phyloP scores from a whole-genome alignment of 2,113 vertebrate genomes.

The Pyrgilauda ruficollis region DNA sequence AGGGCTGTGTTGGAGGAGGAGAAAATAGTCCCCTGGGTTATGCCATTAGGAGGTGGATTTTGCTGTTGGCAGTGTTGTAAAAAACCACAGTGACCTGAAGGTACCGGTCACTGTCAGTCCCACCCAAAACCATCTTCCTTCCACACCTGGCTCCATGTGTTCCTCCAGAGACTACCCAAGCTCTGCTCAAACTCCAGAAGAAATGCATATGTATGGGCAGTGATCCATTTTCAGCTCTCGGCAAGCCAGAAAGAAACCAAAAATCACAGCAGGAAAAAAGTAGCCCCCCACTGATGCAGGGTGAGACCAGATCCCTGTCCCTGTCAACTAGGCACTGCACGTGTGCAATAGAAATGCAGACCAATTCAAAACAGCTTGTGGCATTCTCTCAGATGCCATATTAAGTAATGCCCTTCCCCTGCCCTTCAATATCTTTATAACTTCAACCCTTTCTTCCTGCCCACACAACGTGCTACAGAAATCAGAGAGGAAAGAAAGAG shows the following conservation, averaged over 20 bases:
- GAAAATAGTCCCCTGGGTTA: neutral
- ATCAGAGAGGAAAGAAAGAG: conserved; percentile 44
- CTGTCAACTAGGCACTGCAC: neutral
- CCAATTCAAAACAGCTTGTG: neutral
- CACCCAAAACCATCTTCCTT: neutral
- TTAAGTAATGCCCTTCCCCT: neutral
- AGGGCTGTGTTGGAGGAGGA: neutral
- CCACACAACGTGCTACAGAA: neutral
- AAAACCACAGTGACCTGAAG: neutral
- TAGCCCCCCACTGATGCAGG: neutral
- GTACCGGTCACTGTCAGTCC: neutral
- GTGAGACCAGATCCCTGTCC: neutral
- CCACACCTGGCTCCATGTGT: neutral
- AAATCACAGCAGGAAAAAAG: neutral
- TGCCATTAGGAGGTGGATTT: neutral
- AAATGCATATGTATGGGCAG: neutral
- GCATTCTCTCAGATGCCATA: neutral
- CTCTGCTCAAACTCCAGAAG: neutral
- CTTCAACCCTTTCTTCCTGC: conserved; percentile 7
- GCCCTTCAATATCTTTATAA: conserved; percentile 44
- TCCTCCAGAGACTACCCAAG: neutral
- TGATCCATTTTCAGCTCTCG: neutral
- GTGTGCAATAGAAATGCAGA: neutral
- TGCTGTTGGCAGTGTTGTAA: neutral
- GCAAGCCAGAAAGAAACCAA: neutral